These are phyloP conservation scores for Hirundichthys speculiger DNA, from an alignment of 2,113 vertebrate genomes.

Conservation along the genomic window DNA sequence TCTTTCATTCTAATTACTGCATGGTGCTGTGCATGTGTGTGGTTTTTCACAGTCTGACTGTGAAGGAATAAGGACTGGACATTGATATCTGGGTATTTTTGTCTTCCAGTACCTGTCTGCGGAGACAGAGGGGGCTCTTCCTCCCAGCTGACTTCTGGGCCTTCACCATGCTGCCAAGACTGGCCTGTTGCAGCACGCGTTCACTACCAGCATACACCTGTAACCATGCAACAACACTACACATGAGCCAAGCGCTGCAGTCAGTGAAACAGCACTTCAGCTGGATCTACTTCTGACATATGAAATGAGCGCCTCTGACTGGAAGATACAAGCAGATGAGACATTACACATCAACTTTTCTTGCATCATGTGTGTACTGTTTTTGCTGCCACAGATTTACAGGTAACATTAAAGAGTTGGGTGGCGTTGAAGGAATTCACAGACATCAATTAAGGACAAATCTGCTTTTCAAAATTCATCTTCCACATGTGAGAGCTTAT, in stretches of 20 bases:
- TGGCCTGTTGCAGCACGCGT: conserved; percentile 37
- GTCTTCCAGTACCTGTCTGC: conserved; percentile 75
- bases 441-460: no score
- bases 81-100: conserved; percentile 12
- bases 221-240: conserved; percentile 58
- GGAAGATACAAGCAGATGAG: neutral
- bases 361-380: no score
- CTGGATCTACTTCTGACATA: conserved; percentile 1
- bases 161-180: conserved; percentile 76
- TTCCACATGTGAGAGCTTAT: neutral
- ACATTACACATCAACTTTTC: neutral
- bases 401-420: no score
- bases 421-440: no score
- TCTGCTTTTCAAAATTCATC: neutral
- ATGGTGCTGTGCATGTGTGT: no score
- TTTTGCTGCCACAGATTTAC: no score
- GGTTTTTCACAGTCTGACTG: no score
- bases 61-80: neutral
- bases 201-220: conserved; percentile 59
- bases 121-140: conserved; percentile 74
- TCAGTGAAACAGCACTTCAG: conserved; percentile 13
- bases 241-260: conserved; percentile 38
- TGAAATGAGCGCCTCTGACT: neutral
- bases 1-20: no score
- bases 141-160: conserved; percentile 71